phyloP scores from a whole-genome alignment of 2,113 vertebrate species.

The Delphinapterus leucas region DNA sequence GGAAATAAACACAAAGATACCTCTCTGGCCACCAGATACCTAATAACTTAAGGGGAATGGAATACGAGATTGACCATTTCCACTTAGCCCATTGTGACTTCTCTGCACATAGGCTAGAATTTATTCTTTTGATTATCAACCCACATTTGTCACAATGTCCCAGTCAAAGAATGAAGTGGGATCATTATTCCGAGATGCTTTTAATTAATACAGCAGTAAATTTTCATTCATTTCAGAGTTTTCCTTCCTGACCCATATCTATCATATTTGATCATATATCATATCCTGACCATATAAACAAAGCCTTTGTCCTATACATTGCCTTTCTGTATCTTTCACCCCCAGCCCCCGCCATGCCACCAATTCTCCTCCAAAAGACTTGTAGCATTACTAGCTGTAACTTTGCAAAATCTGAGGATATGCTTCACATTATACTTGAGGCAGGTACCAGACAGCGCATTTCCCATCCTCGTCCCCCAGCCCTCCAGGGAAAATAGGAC shows the following conservation, averaged over 20 bases:
- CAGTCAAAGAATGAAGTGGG: not conserved
- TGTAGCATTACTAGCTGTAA: not conserved
- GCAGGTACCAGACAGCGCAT: rapidly evolving
- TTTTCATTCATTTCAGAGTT: not conserved
- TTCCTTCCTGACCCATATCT: not conserved
- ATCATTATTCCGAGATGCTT: not conserved
- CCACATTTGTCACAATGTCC: not conserved
- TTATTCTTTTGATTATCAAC: slow-evolving; percentile 40
- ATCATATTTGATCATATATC: not conserved
- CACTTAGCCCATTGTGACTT: not conserved
- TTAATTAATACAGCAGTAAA: not conserved
- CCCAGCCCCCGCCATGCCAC: not conserved
- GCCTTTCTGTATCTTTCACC: not conserved
- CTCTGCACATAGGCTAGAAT: not conserved
- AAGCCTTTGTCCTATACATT: not conserved
- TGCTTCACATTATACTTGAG: not conserved
- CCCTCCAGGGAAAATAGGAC: not conserved
- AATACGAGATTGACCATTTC: not conserved
- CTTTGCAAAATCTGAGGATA: not conserved
- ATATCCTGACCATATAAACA: not conserved
- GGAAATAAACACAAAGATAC: not conserved
- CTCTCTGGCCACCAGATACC: not conserved
- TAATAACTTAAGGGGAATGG: slow-evolving; percentile 6
- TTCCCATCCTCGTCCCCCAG: not conserved
- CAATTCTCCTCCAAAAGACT: not conserved